These are phyloP conservation scores for Hipparchia sbordonii DNA, from an alignment of 2,888 invertebrate genomes.

Conservation along the genomic window DNA sequence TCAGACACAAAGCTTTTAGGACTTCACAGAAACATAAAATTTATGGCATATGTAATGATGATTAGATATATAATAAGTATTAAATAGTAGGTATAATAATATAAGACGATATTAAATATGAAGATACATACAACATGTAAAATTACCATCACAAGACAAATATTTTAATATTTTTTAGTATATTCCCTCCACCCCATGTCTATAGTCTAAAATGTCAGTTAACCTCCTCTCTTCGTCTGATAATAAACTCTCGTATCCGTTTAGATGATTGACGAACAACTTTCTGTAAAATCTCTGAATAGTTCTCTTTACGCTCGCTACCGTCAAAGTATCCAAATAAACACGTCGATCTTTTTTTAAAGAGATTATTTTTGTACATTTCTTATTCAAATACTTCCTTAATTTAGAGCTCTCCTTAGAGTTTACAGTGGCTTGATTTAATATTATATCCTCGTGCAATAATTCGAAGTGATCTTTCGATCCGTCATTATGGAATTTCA, in stretches of 20 bases:
- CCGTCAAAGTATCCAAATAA: conserved; percentile 66
- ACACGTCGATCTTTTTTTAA: conserved; percentile 58
- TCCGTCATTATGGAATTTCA: conserved; percentile 36
- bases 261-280: conserved; percentile 69
- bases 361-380: conserved; percentile 49
- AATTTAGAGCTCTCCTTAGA: conserved; percentile 58
- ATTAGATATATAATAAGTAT: too few relatives aligned
- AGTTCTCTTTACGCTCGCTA: conserved; percentile 64
- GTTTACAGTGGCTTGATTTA: conserved; percentile 40
- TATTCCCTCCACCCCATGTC: conserved; percentile 66
- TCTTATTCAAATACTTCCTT: conserved; percentile 56
- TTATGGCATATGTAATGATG: too few relatives aligned
- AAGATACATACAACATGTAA: neutral
- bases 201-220: conserved; percentile 49
- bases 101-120: too few relatives aligned
- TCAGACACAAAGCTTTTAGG: too few relatives aligned
- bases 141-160: conserved; percentile 33
- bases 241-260: conserved; percentile 85
- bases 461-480: conserved; percentile 40
- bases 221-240: conserved; percentile 89
- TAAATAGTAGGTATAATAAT: too few relatives aligned
- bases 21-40: too few relatives aligned
- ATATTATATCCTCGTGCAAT: conserved; percentile 42
- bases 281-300: conserved; percentile 67
- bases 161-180: conserved; percentile 41